Evolutionary conservation across 2,888 invertebrate species (phyloP), one percentile per base, ranked within the genome.

Genomic region (Aporophyla nigra): DNA sequence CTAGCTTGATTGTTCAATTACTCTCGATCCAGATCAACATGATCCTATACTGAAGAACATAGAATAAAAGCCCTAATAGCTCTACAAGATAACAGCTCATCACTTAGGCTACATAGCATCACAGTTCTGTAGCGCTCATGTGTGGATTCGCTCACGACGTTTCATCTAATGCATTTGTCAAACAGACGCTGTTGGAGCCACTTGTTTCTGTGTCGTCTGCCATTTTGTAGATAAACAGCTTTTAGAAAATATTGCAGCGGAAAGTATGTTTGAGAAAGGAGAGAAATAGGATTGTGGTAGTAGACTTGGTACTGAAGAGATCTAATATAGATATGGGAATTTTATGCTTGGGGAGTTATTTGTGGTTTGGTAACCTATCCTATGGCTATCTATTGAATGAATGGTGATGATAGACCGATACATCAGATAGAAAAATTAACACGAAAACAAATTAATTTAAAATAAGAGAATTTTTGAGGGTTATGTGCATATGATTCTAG

Each of bases 141-240:
- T 51, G 43, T 40, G 21, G 33, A n/a, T 53, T 16, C 43, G 33
- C 27, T 68, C 56, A 65, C 16, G 19, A 77, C 59, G 51, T 72
- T 53, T 58, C 40, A 14, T 56, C n/a, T 82, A 82, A 82, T 82
- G 78, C 73, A 78, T 82, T 82, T 82, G 54, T 68, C 67, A 77
- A 77, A 82, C 49, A 71, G 10, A 67, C 73, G 72, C 54, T 19
- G 16, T 24, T 19, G 46, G 5, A 59, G 61, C 5, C 54, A 69
- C 69, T 70, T 71, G 59, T 40, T 19, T 59, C 73, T 27, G 27
- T n/a, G n/a, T 51, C 40, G 9, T 21, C 63, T 49, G 58, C 74
- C 68, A 83, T 78, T 72, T 59, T 53, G n/a, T 46, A 75, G 56
- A 75, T 19, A 77, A 77, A 77, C 56, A 66, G 40, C 14, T 58